Evolutionary conservation across 1,140 invertebrate genomes (phyloP).

Genomic region (Eciton burchellii): DNA sequence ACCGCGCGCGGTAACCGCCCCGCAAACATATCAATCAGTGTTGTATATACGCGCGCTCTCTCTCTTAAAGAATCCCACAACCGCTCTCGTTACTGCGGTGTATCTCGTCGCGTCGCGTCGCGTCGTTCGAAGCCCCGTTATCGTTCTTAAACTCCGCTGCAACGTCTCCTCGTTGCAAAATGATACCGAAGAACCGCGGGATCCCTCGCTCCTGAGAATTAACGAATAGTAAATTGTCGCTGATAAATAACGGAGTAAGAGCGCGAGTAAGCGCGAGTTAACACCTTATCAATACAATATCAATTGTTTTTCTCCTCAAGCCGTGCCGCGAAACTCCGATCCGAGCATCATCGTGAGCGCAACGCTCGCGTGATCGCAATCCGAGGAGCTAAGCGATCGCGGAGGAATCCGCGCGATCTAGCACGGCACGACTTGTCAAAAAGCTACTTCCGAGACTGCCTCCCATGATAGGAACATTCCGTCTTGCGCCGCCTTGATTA

Average conservation of each 20-base stretch:
- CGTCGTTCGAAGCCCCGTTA: not conserved
- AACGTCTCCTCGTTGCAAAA: not conserved
- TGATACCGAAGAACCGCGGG: not conserved
- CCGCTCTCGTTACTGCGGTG: slow-evolving; percentile 46
- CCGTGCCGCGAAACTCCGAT: too few species aligned
- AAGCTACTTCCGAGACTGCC: not conserved
- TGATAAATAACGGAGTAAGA: too few species aligned
- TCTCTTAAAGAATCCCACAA: slow-evolving; percentile 40
- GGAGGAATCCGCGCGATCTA: slow-evolving; percentile 7
- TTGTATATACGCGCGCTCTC: slow-evolving; percentile 19
- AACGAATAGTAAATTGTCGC: too few species aligned
- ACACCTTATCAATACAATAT: too few species aligned
- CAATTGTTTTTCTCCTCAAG: too few species aligned
- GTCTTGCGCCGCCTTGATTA: not conserved
- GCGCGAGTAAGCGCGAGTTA: too few species aligned
- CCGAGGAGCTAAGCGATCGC: not conserved
- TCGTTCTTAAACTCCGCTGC: not conserved
- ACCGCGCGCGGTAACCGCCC: slow-evolving; percentile 79
- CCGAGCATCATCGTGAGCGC: too few species aligned
- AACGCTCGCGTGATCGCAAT: not conserved
- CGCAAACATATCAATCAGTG: slow-evolving; percentile 84
- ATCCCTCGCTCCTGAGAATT: too few species aligned
- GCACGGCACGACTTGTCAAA: not conserved
- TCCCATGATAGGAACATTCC: not conserved
- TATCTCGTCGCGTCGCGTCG: not conserved